Conservation (phyloP, 2,113 vertebrate genomes). For the Protobothrops mucrosquamatus region DNA sequence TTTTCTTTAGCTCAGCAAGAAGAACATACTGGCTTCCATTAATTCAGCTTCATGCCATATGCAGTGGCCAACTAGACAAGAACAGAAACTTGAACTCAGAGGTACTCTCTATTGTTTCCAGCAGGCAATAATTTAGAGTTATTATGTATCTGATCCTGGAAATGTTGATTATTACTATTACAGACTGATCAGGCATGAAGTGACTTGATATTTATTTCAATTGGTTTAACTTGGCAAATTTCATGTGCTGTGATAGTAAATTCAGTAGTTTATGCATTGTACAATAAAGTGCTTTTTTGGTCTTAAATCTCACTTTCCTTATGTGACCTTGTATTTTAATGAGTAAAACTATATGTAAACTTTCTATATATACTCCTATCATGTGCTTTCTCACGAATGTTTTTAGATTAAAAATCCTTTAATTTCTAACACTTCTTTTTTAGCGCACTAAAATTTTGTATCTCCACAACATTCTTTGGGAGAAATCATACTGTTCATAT, state of each 20-base stretch:
- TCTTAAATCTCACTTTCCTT: too few species aligned
- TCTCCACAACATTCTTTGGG: too few species aligned
- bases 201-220: not conserved
- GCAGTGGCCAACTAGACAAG: not conserved
- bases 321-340: too few species aligned
- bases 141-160: not conserved
- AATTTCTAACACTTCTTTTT: too few species aligned
- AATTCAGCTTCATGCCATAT: not conserved
- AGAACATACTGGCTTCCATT: too few species aligned
- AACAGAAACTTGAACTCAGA: not conserved
- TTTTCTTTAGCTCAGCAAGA: conserved; percentile 22
- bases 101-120: not conserved
- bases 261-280: not conserved
- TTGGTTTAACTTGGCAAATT: not conserved
- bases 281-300: too few species aligned
- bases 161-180: not conserved
- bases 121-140: not conserved
- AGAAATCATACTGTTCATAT: too few species aligned
- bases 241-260: not conserved
- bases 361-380: too few species aligned
- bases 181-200: not conserved
- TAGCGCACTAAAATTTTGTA: too few species aligned
- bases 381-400: too few species aligned
- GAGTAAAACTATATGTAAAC: too few species aligned
- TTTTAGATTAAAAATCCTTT: too few species aligned